phyloP scores from a whole-genome alignment of 2,888 invertebrate species.

The Drosophila fungiperda region DNA sequence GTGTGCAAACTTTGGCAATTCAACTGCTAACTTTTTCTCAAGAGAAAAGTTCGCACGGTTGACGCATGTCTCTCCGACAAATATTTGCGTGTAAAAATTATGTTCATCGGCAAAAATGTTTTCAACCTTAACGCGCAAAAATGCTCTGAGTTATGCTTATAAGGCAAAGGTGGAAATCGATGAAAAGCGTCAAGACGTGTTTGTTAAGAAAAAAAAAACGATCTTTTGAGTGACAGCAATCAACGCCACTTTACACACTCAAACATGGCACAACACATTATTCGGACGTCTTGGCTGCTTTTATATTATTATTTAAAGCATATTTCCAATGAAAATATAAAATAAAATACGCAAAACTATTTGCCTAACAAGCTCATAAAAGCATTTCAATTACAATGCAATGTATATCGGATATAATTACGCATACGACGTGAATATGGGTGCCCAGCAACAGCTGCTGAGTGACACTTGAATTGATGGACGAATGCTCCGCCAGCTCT shows the following conservation, averaged over 20 bases:
- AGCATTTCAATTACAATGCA: slow-evolving; percentile 15
- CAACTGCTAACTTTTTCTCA: slow-evolving; percentile 43
- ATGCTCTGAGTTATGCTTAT: slow-evolving; percentile 38
- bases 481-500: slow-evolving; percentile 20
- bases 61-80: slow-evolving; percentile 45
- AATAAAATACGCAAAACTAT: background rate
- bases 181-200: background rate
- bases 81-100: slow-evolving; percentile 61
- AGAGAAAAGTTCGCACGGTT: slow-evolving; percentile 55
- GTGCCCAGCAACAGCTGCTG: slow-evolving; percentile 5
- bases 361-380: slow-evolving; percentile 1
- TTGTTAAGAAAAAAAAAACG: background rate
- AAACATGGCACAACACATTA: slow-evolving; percentile 9
- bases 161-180: background rate
- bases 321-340: background rate
- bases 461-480: slow-evolving; percentile 37
- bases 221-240: slow-evolving; percentile 48
- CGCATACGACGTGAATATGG: slow-evolving; percentile 49
- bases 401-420: slow-evolving; percentile 41
- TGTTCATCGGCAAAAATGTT: slow-evolving; percentile 44
- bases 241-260: slow-evolving; percentile 41
- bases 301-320: slow-evolving; percentile 16
- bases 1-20: slow-evolving; percentile 51
- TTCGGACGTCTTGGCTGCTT: slow-evolving; percentile 7
- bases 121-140: slow-evolving; percentile 33